phyloP scores from a whole-genome alignment of 2,113 vertebrate species.

The Misgurnus anguillicaudatus region DNA sequence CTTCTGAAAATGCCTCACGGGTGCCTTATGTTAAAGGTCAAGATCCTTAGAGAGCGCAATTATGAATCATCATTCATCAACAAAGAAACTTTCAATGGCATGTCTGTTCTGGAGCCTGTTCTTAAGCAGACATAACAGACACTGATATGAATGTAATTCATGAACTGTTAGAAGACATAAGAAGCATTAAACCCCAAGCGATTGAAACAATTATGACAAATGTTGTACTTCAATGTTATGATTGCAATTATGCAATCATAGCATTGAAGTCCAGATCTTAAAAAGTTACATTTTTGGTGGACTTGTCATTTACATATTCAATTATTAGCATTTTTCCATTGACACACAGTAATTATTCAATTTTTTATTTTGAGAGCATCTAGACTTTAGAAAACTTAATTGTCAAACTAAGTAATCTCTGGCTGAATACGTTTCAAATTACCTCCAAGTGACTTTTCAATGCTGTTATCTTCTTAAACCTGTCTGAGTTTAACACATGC shows the following conservation, averaged over 20 bases:
- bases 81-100: constrained; percentile 26
- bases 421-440: constrained; percentile 62
- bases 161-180: neutral
- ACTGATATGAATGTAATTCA: neutral
- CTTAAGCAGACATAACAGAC: neutral
- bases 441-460: constrained; percentile 70
- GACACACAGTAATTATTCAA: too few relatives aligned
- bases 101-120: neutral
- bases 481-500: constrained; percentile 50
- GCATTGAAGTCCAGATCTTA: too few relatives aligned
- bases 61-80: constrained; percentile 54
- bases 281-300: too few relatives aligned
- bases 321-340: neutral
- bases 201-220: too few relatives aligned
- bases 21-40: constrained; percentile 37
- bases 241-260: too few relatives aligned
- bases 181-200: too few relatives aligned
- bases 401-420: constrained; percentile 60
- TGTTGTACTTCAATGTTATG: too few relatives aligned
- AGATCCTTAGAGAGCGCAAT: constrained; percentile 28
- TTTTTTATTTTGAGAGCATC: too few relatives aligned
- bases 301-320: too few relatives aligned
- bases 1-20: constrained; percentile 29
- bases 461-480: constrained; percentile 62
- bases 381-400: neutral